Percentiles rank a stretch among this genome's conserved stretches.
Conservation (phyloP, 1,140 invertebrate species). For the Drosophila truncata region DNA sequence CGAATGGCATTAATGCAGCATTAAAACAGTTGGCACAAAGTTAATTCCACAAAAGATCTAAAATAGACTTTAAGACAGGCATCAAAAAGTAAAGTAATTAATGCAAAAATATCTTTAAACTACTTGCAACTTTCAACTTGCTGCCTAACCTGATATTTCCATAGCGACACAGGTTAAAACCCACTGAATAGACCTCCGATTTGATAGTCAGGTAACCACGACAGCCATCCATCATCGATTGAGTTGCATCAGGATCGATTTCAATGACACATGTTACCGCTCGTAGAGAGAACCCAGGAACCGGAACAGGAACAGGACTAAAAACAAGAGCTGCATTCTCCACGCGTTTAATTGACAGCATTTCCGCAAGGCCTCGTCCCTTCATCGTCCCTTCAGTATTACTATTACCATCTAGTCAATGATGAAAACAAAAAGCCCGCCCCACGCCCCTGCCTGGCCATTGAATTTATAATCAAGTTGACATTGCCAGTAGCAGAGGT, state of each 20-base stretch:
- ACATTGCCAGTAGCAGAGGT: constrained; percentile 38
- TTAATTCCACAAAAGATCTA: constrained; percentile 5
- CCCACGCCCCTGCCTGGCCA: constrained; percentile 47
- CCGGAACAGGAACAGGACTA: not conserved
- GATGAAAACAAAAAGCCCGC: constrained; percentile 61
- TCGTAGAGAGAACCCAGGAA: not conserved
- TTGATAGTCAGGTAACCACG: constrained; percentile 18
- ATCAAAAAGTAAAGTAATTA: not conserved
- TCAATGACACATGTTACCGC: constrained; percentile 15
- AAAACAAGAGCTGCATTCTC: constrained; percentile 13
- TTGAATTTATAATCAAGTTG: constrained; percentile 79
- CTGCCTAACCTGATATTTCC: not conserved
- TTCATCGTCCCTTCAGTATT: not conserved
- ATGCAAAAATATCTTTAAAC: not conserved
- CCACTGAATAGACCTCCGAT: not conserved
- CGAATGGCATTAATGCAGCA: constrained; percentile 39
- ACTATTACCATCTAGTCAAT: constrained; percentile 37
- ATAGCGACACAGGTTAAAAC: not conserved
- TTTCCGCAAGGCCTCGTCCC: constrained; percentile 46
- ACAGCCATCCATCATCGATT: constrained; percentile 29
- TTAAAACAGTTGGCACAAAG: constrained; percentile 38
- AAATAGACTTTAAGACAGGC: not conserved
- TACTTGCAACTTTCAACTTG: not conserved
- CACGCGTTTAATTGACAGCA: constrained; percentile 63
- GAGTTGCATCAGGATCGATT: constrained; percentile 16